Evolutionary conservation across 2,888 invertebrate genomes (phyloP).

Genomic region (Drosophila kambysellisi): DNA sequence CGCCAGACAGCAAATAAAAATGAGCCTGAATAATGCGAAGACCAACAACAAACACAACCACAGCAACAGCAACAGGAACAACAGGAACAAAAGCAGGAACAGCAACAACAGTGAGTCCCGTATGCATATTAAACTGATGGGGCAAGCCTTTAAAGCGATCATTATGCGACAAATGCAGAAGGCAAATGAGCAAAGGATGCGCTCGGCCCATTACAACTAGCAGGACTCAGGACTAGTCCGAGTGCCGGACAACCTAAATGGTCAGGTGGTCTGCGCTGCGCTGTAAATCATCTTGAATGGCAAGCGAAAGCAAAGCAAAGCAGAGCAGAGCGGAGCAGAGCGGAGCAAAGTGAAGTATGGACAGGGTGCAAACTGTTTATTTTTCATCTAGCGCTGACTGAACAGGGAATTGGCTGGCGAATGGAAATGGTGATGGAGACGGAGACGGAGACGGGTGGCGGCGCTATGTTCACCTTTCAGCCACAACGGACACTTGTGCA

Average conservation of each 20-base stretch:
- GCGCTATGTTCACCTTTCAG: conserved; percentile 71
- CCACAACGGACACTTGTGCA: conserved; percentile 77
- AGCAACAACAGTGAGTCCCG: conserved; percentile 1
- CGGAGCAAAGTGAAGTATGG: conserved; percentile 19
- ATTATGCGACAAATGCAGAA: conserved; percentile 72
- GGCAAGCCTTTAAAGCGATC: conserved; percentile 53
- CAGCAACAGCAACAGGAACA: not conserved
- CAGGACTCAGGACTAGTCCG: not conserved
- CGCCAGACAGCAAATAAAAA: conserved; percentile 54
- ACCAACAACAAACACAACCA: not conserved
- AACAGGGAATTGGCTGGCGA: conserved; percentile 26
- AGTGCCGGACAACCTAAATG: conserved; percentile 23
- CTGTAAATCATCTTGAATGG: conserved; percentile 74
- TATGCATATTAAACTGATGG: conserved; percentile 61
- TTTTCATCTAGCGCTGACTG: conserved; percentile 68
- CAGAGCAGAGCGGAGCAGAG: not conserved
- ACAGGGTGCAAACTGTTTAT: conserved; percentile 73
- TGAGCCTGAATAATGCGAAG: conserved; percentile 33
- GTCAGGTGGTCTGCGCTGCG: conserved; percentile 9
- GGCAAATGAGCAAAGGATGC: conserved; percentile 63
- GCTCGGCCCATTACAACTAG: conserved; percentile 11
- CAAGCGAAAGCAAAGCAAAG: conserved; percentile 31
- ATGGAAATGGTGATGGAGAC: not conserved
- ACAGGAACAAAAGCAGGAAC: not conserved
- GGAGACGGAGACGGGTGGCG: conserved; percentile 30